Percentiles rank a stretch among this genome's conserved stretches.
Conservation (phyloP, 2,797 vertebrate species). For the Halcyon chelicuti region DNA sequence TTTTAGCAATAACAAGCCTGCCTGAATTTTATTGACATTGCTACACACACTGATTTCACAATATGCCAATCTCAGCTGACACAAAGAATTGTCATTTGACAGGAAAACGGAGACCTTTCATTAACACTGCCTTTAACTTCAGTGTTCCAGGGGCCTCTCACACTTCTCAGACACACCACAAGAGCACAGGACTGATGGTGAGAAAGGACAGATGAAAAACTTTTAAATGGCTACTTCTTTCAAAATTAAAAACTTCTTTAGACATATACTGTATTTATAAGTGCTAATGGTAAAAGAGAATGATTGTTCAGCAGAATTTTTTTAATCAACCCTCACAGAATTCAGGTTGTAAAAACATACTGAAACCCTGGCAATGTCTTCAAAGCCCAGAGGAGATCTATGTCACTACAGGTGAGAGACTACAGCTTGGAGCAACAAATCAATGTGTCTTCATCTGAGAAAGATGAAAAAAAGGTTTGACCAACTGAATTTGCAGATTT, state of each 20-base stretch:
- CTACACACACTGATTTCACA: neutral
- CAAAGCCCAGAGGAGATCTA: neutral
- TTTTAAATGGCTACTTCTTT: neutral
- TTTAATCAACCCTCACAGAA: neutral
- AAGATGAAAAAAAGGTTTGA: neutral
- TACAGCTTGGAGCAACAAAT: neutral
- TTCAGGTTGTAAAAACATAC: neutral
- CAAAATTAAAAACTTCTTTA: neutral
- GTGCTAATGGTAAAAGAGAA: neutral
- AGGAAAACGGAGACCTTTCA: neutral
- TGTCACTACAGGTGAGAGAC: neutral
- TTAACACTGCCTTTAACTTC: neutral
- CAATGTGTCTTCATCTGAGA: neutral
- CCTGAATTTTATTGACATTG: neutral
- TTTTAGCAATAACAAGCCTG: neutral
- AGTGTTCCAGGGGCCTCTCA: neutral
- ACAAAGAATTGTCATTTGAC: neutral
- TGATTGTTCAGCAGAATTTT: neutral
- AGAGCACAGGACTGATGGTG: neutral
- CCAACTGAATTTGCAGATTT: neutral
- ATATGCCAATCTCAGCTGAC: neutral
- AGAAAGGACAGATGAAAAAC: neutral
- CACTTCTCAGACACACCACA: neutral
- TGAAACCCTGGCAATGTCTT: neutral
- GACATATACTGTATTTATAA: neutral